Evolutionary conservation across 2,113 vertebrate genomes (phyloP).

Genomic region (Ceyx cyanopectus): DNA sequence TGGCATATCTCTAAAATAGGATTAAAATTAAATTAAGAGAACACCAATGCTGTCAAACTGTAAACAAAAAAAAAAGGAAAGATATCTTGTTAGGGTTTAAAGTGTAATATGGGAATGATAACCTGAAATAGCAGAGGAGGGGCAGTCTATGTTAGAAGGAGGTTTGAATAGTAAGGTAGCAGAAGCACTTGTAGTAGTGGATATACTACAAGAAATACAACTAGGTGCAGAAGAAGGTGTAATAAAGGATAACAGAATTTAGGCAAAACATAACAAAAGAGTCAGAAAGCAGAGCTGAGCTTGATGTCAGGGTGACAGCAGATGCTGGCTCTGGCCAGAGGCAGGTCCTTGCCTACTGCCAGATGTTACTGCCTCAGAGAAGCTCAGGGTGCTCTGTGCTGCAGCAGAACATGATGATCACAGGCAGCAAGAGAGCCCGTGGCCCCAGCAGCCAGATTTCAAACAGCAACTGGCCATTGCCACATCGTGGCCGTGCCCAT

Average conservation of each 20-base stretch:
- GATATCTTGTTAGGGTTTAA: not conserved
- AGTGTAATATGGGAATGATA: not conserved
- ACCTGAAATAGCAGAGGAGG: not conserved
- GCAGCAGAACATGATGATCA: not conserved
- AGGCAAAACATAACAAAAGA: not conserved
- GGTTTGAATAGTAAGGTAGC: not conserved
- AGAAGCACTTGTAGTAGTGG: not conserved
- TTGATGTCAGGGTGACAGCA: not conserved
- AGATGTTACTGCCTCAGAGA: not conserved
- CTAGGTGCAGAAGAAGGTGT: not conserved
- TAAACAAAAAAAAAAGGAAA: not conserved
- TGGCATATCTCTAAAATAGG: not conserved
- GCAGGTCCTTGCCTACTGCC: not conserved
- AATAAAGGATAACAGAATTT: not conserved
- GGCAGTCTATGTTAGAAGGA: not conserved
- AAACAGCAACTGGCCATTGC: not conserved
- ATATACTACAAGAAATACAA: not conserved
- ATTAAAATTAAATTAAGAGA: slow-evolving; percentile 22
- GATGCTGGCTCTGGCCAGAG: not conserved
- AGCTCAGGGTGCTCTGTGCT: not conserved
- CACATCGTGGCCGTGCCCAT: not conserved
- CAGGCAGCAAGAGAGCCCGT: not conserved
- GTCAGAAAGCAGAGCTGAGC: not conserved
- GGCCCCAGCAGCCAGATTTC: not conserved
- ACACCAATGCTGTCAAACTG: not conserved